Evolutionary conservation across 2,113 vertebrate genomes (phyloP), one percentile per base, ranked within the genome.

Genomic region (Haemorhous mexicanus): DNA sequence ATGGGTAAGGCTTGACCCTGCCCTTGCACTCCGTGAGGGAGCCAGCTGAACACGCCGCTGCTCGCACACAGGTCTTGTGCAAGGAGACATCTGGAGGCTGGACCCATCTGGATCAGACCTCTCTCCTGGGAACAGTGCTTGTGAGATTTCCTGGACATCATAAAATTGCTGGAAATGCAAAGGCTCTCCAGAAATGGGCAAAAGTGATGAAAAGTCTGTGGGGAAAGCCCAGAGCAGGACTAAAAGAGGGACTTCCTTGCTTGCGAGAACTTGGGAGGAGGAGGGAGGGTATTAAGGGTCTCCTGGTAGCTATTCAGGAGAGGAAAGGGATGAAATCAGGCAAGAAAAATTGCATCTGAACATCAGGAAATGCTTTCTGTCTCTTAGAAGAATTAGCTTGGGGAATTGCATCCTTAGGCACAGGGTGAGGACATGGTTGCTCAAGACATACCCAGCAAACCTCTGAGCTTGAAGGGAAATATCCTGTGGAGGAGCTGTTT

Each of bases 281-380:
- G 39, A 55, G 10, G 8, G 9, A 76, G 37, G 55, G 89, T 80
- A 50, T 91, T 91, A 90, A 92, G 64, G 41, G 64, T 92, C 30
- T 69, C 55, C 33, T 59, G 5, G 24, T 63, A 76, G 56, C 59
- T n/a, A n/a, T 96, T 84, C 24, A 21, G 44, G 53, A 53, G 76
- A 94, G 56, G 72, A 93, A 88, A 35, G 20, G 90, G 83, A 81
- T 68, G 64, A 94, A 93, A 87, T 90, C n/a, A 12, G 89, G 68
- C 37, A 9, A 92, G 85, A 95, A 95, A 88, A 72, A 84, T 49
- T 52, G 28, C 0, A 3, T 84, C 79, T 67, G 85, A 95, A 67
- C 30, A 88, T 78, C 76, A 84, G 92, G 85, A 96, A 96, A 94
- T 90, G 24, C 35, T 84, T 96, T 93, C 84, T 27, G 35, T 93